Evolutionary conservation across 2,888 invertebrate species (phyloP), one percentile per base, ranked within the genome.

Genomic region (Cataglyphis livida): DNA sequence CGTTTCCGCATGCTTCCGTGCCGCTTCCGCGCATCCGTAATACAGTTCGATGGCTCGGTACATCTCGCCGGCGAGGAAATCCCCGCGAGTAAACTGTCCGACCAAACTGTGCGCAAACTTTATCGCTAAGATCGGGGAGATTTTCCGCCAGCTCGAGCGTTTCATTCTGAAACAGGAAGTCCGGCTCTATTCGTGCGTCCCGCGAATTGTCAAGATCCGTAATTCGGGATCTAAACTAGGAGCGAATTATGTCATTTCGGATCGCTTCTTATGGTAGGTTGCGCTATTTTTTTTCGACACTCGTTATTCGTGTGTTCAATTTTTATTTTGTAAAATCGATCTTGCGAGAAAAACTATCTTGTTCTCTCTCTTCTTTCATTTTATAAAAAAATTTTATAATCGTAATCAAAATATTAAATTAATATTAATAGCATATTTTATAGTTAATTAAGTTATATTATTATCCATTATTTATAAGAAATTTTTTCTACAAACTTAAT

Each of bases 51-150:
- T 70, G 41, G 57, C 57, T 70, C 71, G 78, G 21, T 70, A 48
- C 10, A 59, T 44, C 70, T 59, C 21, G 15, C 18, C 59, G 12
- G 44, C 70, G 70, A 35, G 44, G 70, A 70, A 70, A 79, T 79
- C 41, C 41, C 21, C 57, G 57, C 78, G 76, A 68, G 57, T 32
- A 18, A 70, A 70, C 70, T 78, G 41, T 44, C 57, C 66, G 78
- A 57, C 32, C 54, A 41, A 76, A 51, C 48, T 51, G 54, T 65
- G 76, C 44, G 57, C 78, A 54, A 68, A 78, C 78, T 78, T 70
- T 41, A 54, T 38, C 66, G 76, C 66, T 6, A 76, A 76, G 65
- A 75, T 65, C 75, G 38, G 41, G 12, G 38, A 54, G 54, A 59
- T 59, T 59, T 70, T 32, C 32, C 70, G 32, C 32, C 7, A 44